phyloP scores from a whole-genome alignment of 2,797 vertebrate species.

The Fratercula arctica region DNA sequence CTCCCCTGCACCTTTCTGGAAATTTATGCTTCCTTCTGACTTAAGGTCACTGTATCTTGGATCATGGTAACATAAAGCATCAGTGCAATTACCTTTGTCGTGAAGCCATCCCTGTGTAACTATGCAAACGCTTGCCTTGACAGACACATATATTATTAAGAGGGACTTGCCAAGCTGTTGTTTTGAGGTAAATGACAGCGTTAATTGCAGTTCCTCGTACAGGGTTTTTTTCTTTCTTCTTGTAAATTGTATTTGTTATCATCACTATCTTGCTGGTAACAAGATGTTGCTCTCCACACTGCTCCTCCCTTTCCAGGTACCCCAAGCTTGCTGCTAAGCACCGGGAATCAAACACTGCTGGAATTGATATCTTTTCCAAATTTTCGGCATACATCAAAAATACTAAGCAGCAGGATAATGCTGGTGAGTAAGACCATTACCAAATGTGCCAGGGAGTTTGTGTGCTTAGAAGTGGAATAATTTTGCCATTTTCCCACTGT shows the following conservation, averaged over 20 bases:
- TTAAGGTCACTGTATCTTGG: neutral
- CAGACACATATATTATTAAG: neutral
- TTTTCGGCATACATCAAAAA: conserved; percentile 98
- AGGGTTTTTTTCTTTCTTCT: neutral
- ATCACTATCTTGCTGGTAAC: neutral
- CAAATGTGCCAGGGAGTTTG: neutral
- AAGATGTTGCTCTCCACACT: neutral
- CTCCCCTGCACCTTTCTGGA: neutral
- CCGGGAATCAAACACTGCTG: conserved; percentile 89
- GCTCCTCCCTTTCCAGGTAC: conserved; percentile 79
- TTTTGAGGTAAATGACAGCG: neutral
- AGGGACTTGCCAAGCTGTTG: neutral
- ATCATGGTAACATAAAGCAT: neutral
- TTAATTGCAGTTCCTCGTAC: neutral
- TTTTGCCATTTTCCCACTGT: neutral
- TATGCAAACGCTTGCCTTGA: neutral
- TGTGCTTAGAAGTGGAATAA: neutral
- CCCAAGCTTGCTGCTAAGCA: conserved; percentile 90
- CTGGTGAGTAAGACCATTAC: conserved; percentile 79
- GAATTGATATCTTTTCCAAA: conserved; percentile 93
- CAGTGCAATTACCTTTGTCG: neutral
- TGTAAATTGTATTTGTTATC: neutral
- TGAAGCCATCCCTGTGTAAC: neutral
- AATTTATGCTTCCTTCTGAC: conserved; percentile 14
- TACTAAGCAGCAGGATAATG: conserved; percentile 88